Percentiles rank a stretch among this genome's conserved stretches.
These are phyloP conservation scores for Potamilus streckersoni DNA, from an alignment of 1,140 invertebrate genomes.

Conservation along the genomic window DNA sequence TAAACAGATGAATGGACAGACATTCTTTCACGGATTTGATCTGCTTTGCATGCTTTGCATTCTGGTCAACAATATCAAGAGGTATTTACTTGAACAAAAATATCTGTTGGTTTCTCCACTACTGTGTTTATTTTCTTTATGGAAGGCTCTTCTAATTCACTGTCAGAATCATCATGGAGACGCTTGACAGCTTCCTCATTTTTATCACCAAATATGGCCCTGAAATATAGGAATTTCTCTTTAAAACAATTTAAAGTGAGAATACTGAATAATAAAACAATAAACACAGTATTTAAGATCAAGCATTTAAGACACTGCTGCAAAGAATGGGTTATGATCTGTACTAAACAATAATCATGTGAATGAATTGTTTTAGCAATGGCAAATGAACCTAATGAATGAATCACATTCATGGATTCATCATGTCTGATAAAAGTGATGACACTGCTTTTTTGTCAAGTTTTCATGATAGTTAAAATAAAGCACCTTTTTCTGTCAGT, in stretches of 20 bases:
- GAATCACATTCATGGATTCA: too few species aligned
- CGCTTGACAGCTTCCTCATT: conserved; percentile 46
- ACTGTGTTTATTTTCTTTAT: conserved; percentile 24
- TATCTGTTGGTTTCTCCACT: conserved; percentile 48
- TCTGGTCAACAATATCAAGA: too few species aligned
- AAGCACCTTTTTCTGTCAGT: too few species aligned
- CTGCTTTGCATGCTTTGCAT: too few species aligned
- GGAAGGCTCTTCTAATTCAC: conserved; percentile 47
- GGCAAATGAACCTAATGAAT: neutral
- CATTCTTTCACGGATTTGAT: too few species aligned
- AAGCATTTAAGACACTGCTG: neutral
- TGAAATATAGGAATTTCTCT: conserved; percentile 40
- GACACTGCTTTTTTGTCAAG: neutral
- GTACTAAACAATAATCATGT: neutral
- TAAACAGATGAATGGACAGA: too few species aligned
- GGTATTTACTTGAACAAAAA: conserved; percentile 41
- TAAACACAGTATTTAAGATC: neutral
- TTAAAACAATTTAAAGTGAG: conserved; percentile 8
- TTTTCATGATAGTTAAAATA: neutral
- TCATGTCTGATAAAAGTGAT: neutral
- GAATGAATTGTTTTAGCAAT: neutral
- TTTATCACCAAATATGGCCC: conserved; percentile 65
- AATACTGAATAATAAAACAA: neutral
- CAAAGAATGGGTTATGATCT: too few species aligned
- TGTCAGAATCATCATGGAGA: conserved; percentile 61